These are phyloP conservation scores for Oxygymnocypris stewartii DNA, from an alignment of 2,113 vertebrate species.

Conservation along the genomic window DNA sequence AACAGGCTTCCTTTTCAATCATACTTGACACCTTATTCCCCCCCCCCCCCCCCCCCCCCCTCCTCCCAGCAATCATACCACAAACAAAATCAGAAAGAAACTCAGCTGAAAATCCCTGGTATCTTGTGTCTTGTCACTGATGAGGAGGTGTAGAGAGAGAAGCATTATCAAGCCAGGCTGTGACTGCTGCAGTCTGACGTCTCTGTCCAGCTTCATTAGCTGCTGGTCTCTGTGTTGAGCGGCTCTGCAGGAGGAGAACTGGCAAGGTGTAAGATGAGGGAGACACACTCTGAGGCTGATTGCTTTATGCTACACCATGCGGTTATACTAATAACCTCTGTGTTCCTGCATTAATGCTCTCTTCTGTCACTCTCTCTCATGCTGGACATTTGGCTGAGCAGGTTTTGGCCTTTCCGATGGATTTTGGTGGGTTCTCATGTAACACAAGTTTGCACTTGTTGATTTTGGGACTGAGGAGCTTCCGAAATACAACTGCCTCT, in stretches of 20 bases:
- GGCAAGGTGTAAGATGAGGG: slow-evolving; percentile 66
- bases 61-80: slow-evolving; percentile 22
- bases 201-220: slow-evolving; percentile 77
- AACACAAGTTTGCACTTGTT: background rate
- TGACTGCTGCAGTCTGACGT: slow-evolving; percentile 65
- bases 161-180: slow-evolving; percentile 57
- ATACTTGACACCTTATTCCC: slow-evolving; percentile 39
- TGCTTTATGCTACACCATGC: slow-evolving; percentile 76
- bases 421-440: slow-evolving; percentile 4
- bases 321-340: slow-evolving; percentile 80
- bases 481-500: background rate
- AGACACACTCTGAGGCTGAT: slow-evolving; percentile 72
- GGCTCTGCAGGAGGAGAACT: slow-evolving; percentile 69
- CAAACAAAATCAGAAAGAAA: slow-evolving; percentile 46
- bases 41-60: no score
- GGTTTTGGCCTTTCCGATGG: background rate
- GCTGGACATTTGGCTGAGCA: slow-evolving; percentile 57
- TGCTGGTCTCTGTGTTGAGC: slow-evolving; percentile 72
- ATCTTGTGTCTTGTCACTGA: slow-evolving; percentile 67
- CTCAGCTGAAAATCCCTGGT: slow-evolving; percentile 66
- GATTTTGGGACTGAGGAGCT: background rate
- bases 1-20: slow-evolving; percentile 43
- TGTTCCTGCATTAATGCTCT: slow-evolving; percentile 79
- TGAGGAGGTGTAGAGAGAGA: slow-evolving; percentile 70
- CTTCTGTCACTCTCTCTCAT: slow-evolving; percentile 71